Evolutionary conservation across 2,113 vertebrate species (phyloP), one percentile per base, ranked within the genome.

Genomic region (Ahaetulla prasina): DNA sequence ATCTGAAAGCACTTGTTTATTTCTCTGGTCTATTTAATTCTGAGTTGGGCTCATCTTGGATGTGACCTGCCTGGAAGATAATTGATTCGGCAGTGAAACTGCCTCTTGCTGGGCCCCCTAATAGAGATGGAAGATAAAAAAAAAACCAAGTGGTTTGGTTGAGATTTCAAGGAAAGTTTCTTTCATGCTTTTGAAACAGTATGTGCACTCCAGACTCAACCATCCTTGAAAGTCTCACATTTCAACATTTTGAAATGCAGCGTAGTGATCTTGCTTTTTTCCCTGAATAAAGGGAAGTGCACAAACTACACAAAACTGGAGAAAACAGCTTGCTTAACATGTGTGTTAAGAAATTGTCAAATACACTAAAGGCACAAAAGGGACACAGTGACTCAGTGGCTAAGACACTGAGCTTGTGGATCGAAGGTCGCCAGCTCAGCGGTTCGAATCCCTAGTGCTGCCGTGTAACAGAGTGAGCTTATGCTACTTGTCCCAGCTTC

Each of bases 31-130:
- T 94, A 92, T 94, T 94, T 74, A 88, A 10, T 91, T 92, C 92
- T 60, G 86, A 93, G 89, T 20, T 85, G 91, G 89, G 55, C 27
- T 94, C 96, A 95, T 52, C 94, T 63, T 80, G 95, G 16, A 90
- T 91, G 92, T 63, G 18, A 54, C 94, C 20, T 89, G 89, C 88
- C 55, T 93, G 68, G 43, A 87, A 74, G 16, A 92, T 95, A 94
- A 96, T 86, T 55, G 96, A 92, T 57, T 95, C 10, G 22, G 43
- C 85, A 47, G 18, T 63, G 30, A 35, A 50, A 49, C 5, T 60
- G 14, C 8, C 1, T 30, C 39, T 86, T 57, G 39, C 90, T 45
- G 52, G 16, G 52, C 11, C 9, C 39, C 53, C 16, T 10, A 87
- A 39, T 18, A 88, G 18, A 80, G 68, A 80, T 80, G 35, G 68